phyloP scores from a whole-genome alignment of 2,888 invertebrate species.

The Xylophagus ater region DNA sequence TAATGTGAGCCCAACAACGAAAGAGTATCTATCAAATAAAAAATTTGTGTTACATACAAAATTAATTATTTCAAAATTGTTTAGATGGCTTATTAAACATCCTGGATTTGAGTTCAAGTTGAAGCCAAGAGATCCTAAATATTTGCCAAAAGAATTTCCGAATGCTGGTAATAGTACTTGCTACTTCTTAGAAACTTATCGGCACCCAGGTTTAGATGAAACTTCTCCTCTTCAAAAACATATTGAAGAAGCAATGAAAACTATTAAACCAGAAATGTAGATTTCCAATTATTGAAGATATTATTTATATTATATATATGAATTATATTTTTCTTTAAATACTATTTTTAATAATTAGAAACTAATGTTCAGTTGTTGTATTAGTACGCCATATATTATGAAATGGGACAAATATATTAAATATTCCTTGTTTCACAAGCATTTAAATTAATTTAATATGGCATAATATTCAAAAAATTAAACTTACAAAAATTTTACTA shows the following conservation, averaged over 20 bases:
- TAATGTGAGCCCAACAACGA: conserved; percentile 88
- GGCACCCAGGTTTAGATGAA: conserved; percentile 54
- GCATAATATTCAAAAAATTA: too few relatives aligned
- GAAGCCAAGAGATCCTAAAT: conserved; percentile 61
- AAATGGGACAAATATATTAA: too few relatives aligned
- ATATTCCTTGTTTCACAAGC: too few relatives aligned
- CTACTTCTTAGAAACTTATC: conserved; percentile 72
- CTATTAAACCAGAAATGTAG: too few relatives aligned
- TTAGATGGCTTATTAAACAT: conserved; percentile 62
- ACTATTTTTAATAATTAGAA: too few relatives aligned
- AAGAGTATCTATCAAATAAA: conserved; percentile 54
- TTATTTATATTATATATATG: too few relatives aligned
- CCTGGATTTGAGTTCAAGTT: conserved; percentile 59
- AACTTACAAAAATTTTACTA: too few relatives aligned
- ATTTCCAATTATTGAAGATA: too few relatives aligned
- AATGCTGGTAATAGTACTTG: conserved; percentile 68
- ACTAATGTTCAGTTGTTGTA: too few relatives aligned
- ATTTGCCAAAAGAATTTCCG: conserved; percentile 77
- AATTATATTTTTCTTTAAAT: too few relatives aligned
- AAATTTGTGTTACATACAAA: neutral
- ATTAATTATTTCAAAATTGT: conserved; percentile 17
- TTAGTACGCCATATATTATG: too few relatives aligned
- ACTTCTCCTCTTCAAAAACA: conserved; percentile 42
- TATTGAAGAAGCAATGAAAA: conserved; percentile 35
- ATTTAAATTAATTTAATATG: too few relatives aligned